Evolutionary conservation across 2,888 invertebrate genomes (phyloP).

Genomic region (Ditula angustiorana): DNA sequence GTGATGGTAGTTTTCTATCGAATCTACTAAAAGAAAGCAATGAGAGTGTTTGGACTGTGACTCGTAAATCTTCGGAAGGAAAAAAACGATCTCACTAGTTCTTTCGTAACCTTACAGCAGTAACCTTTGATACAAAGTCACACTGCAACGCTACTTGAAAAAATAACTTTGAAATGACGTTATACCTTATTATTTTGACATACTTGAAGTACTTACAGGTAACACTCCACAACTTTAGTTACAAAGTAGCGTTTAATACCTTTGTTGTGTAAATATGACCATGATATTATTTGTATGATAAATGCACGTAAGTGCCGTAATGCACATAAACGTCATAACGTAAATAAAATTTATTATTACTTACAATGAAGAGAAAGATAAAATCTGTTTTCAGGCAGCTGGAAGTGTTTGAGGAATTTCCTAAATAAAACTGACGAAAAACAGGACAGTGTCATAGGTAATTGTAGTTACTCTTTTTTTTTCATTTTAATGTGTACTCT

Average conservation of each 20-base stretch:
- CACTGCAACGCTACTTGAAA: no score
- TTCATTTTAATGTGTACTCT: not conserved
- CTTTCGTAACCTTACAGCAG: no score
- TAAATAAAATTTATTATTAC: not conserved
- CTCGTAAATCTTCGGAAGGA: no score
- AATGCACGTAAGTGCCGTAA: not conserved
- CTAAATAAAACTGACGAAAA: slow-evolving; percentile 69
- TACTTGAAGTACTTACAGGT: no score
- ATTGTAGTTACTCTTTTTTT: no score
- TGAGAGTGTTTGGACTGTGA: no score
- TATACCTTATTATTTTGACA: no score
- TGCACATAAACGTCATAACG: not conserved
- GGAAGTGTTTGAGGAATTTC: slow-evolving; percentile 72
- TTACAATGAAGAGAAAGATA: not conserved
- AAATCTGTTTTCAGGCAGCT: slow-evolving; percentile 60
- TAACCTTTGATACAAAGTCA: no score
- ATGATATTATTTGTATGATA: slow-evolving; percentile 6
- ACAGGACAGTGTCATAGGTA: slow-evolving; percentile 51
- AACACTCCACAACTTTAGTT: not conserved
- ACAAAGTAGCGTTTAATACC: not conserved
- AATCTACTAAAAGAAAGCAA: no score
- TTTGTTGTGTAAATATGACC: not conserved
- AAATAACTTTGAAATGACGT: no score
- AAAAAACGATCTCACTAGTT: no score
- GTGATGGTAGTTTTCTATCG: no score